Percentiles rank a stretch among this genome's conserved stretches.
phyloP scores from a whole-genome alignment of 2,888 invertebrate genomes.

The Trisateles emortualis region DNA sequence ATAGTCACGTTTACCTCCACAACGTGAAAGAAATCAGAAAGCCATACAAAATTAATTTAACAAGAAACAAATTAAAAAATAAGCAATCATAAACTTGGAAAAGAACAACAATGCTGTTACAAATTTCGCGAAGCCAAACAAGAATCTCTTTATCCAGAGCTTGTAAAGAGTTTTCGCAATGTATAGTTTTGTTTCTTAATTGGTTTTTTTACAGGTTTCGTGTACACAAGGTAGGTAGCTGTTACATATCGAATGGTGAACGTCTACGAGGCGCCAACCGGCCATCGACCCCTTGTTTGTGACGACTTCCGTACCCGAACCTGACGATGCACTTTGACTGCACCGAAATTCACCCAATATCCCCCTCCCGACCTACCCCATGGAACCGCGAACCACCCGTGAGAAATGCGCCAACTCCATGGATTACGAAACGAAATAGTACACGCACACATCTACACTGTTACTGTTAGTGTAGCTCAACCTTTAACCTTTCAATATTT shows the following conservation, averaged over 20 bases:
- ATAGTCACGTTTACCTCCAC: too few species aligned
- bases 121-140: constrained; percentile 14
- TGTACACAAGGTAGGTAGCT: constrained; percentile 25
- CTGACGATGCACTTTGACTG: constrained; percentile 72
- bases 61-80: neutral
- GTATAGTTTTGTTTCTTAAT: constrained; percentile 3
- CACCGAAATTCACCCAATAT: constrained; percentile 57
- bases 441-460: constrained; percentile 10
- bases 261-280: constrained; percentile 71
- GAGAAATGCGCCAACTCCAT: constrained; percentile 27
- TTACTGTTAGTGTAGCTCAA: neutral
- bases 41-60: neutral
- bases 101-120: constrained; percentile 13
- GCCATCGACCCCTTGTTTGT: constrained; percentile 75
- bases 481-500: constrained; percentile 11
- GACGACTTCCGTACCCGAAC: constrained; percentile 72
- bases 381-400: constrained; percentile 37
- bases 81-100: constrained; percentile 6
- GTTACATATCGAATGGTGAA: constrained; percentile 46
- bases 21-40: too few species aligned
- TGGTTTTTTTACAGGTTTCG: constrained; percentile 25
- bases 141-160: constrained; percentile 12
- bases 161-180: constrained; percentile 4
- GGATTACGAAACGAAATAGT: constrained; percentile 34
- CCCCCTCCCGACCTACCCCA: constrained; percentile 67